Base-by-base conservation (phyloP, 2,888 invertebrate species). In the Merodon equestris region DNA sequence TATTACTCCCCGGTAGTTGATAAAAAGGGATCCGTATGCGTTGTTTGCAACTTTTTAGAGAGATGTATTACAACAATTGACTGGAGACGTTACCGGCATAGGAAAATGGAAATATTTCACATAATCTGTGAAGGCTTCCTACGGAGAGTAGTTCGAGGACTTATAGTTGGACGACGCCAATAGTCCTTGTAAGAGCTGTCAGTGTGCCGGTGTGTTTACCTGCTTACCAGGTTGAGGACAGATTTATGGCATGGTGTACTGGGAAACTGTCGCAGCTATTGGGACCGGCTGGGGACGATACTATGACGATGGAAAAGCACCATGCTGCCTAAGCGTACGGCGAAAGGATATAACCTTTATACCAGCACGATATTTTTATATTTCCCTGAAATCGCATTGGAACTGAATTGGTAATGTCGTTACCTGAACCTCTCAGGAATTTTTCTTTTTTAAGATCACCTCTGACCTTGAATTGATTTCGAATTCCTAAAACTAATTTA, bases 51-150 rank as follows among this genome's bases (percentile, higher is more conserved):
- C 13, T 48, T 27, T 17, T 10, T 36, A n/a, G 36, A 51, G 14
- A 34, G 56, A 54, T 64, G 58, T 70, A 74, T 60, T 70, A 68
- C 57, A 74, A 79, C 64, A 64, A 79, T 74, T 68, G 74, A 66
- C 63, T 68, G 44, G 74, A 70, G 63, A 74, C 51, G 68, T 42
- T 68, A 15, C 17, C 53, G 13, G 44, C 56, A 40, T 66, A 61
- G 47, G 63, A 27, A 27, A 27, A 27, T 27, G 27, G 48, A 77
- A 77, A 63, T 68, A 68, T 77, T 67, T 77, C 77, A 63, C 51
- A 72, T 61, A 67, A 72, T 67, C 76, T 57, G 40, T 4, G 38
- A 36, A 45, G 19, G 34, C 48, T 45, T 18, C 42, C 40, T 3
- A 13, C 40, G 1, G 4, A 34, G 53, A 12, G 27, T 27, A 27